These are phyloP conservation scores for Seira ritae DNA, from an alignment of 2,888 invertebrate genomes.

Conservation along the genomic window DNA sequence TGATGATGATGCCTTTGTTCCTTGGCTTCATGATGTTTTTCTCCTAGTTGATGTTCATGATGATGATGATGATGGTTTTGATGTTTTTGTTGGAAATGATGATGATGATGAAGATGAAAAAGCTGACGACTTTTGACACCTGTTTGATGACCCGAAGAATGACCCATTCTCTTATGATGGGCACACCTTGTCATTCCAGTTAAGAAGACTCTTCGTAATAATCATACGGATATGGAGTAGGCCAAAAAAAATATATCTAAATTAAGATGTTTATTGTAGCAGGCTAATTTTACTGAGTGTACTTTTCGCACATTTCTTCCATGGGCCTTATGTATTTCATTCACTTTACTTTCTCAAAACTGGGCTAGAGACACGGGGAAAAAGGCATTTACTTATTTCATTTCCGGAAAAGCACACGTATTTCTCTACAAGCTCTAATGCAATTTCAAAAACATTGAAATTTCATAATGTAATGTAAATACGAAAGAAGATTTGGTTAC, in stretches of 20 bases:
- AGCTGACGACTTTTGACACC: constrained; percentile 63
- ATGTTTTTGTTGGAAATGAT: constrained; percentile 23
- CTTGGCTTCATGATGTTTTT: constrained; percentile 11
- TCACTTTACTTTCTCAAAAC: not conserved
- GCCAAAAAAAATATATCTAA: constrained; percentile 4
- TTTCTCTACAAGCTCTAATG: no score
- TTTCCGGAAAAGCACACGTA: no score
- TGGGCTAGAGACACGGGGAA: not conserved
- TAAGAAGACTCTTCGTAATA: constrained; percentile 30
- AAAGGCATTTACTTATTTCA: not conserved
- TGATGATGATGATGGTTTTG: not conserved
- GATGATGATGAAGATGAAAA: constrained; percentile 54
- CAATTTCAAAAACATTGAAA: no score
- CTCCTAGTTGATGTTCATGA: constrained; percentile 19
- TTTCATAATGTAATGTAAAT: no score
- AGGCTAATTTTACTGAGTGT: not conserved
- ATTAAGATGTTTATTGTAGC: not conserved
- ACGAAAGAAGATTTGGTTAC: no score
- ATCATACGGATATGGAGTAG: constrained; percentile 43
- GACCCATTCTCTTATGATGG: constrained; percentile 68
- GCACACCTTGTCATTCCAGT: constrained; percentile 56
- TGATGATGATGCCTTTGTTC: constrained; percentile 25
- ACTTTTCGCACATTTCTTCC: not conserved
- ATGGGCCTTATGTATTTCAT: not conserved
- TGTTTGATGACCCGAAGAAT: constrained; percentile 55